phyloP scores from a whole-genome alignment of 2,888 invertebrate genomes.

The Erebia palarica region DNA sequence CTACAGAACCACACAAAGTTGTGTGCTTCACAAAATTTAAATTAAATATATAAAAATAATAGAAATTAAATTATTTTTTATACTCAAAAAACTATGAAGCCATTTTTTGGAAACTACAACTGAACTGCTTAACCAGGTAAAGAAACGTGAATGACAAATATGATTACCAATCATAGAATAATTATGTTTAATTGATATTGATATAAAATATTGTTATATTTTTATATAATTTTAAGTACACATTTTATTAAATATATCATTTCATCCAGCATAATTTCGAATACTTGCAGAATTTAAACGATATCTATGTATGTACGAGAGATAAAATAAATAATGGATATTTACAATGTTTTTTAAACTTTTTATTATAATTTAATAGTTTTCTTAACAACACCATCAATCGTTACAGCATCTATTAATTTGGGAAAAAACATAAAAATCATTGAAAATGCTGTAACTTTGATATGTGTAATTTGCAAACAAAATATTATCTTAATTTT shows the following conservation, averaged over 20 bases:
- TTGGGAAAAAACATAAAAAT: not conserved
- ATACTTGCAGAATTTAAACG: slow-evolving; percentile 23
- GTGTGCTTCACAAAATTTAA: too few relatives aligned
- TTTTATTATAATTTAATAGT: not conserved
- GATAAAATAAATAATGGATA: slow-evolving; percentile 60
- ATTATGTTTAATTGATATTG: too few relatives aligned
- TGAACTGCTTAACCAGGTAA: too few relatives aligned
- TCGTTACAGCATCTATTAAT: slow-evolving; percentile 7
- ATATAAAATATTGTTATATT: not conserved
- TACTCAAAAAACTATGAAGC: too few relatives aligned
- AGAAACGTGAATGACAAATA: too few relatives aligned
- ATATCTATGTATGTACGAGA: slow-evolving; percentile 53
- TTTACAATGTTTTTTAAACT: slow-evolving; percentile 45
- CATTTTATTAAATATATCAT: too few relatives aligned
- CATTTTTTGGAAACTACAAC: too few relatives aligned
- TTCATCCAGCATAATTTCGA: slow-evolving; percentile 37
- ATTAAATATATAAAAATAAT: too few relatives aligned
- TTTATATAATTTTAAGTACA: too few relatives aligned
- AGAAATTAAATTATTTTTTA: too few relatives aligned
- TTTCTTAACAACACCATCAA: slow-evolving; percentile 17
- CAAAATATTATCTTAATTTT: not conserved
- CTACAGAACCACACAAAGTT: too few relatives aligned
- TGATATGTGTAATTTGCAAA: not conserved
- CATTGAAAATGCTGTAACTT: slow-evolving; percentile 5
- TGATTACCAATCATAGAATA: too few relatives aligned